These are phyloP conservation scores for Camelus dromedarius DNA, from an alignment of 2,113 vertebrate genomes.

Conservation along the genomic window DNA sequence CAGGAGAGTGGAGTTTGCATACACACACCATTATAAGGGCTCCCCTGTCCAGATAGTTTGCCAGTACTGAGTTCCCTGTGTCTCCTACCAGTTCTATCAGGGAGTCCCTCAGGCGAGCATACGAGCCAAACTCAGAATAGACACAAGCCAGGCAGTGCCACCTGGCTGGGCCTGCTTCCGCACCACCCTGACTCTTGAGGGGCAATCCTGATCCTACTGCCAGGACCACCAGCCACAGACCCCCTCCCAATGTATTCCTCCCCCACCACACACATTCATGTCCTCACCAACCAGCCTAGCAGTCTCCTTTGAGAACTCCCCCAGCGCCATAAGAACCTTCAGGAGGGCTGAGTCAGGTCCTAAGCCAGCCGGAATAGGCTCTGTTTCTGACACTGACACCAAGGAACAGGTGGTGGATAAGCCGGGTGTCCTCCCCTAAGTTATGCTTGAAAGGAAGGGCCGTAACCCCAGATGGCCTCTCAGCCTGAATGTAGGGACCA, in stretches of 20 bases:
- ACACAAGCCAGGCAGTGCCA: neutral
- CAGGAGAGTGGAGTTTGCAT: neutral
- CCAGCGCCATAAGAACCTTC: neutral
- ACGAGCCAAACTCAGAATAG: conserved; percentile 56
- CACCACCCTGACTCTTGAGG: conserved; percentile 40
- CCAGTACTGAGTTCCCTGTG: neutral
- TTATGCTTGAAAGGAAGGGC: conserved; percentile 46
- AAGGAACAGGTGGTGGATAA: conserved; percentile 64
- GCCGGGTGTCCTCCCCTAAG: neutral
- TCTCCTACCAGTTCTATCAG: conserved; percentile 24
- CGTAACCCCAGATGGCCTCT: conserved; percentile 73
- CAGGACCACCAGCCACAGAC: neutral
- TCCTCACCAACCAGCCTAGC: neutral
- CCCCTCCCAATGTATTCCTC: neutral
- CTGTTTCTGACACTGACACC: conserved; percentile 54
- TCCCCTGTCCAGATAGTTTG: neutral
- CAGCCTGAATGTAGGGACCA: neutral
- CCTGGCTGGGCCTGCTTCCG: conserved; percentile 43
- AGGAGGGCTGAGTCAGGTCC: conserved; percentile 32
- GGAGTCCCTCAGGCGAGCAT: neutral
- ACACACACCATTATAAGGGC: neutral
- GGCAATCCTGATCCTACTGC: neutral
- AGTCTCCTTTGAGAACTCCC: neutral
- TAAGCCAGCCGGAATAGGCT: neutral
- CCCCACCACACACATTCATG: neutral